These are phyloP conservation scores for Macrostomum lignano DNA, from an alignment of 1,140 invertebrate genomes.

Conservation along the genomic window DNA sequence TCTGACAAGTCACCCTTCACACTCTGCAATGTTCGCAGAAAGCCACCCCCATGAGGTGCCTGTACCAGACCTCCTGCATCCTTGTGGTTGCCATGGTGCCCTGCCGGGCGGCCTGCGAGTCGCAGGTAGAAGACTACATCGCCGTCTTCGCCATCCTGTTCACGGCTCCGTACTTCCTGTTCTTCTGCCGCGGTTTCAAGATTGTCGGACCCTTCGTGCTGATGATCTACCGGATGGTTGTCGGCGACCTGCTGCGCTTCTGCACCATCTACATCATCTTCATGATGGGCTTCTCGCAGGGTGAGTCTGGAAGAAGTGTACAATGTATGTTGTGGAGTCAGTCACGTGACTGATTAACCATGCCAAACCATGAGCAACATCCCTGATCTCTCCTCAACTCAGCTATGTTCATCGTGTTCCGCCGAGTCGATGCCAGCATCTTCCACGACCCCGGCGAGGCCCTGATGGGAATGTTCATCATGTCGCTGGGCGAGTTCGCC, in stretches of 20 bases:
- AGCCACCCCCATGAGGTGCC: not conserved
- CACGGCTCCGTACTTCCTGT: constrained; percentile 83
- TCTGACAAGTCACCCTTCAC: no score
- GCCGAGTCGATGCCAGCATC: constrained; percentile 17
- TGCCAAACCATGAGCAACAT: no score
- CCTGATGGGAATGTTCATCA: constrained; percentile 80
- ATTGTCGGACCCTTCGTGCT: constrained; percentile 92
- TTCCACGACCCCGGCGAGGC: constrained; percentile 46
- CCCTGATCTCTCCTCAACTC: no score
- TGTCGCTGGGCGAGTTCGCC: constrained; percentile 81
- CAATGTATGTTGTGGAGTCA: no score
- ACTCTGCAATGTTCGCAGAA: no score
- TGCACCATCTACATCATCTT: constrained; percentile 83
- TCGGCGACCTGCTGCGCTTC: constrained; percentile 70
- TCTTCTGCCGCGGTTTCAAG: constrained; percentile 87
- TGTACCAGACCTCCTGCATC: not conserved
- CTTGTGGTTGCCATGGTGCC: not conserved
- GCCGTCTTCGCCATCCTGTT: constrained; percentile 73
- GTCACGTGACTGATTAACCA: no score
- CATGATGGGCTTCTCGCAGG: constrained; percentile 85
- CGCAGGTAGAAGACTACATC: constrained; percentile 19
- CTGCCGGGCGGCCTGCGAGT: not conserved
- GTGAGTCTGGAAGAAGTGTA: no score
- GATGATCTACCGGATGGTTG: constrained; percentile 95
- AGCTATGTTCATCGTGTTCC: constrained; percentile 24